These are phyloP conservation scores for Spicauda simplicius DNA, from an alignment of 2,888 invertebrate genomes.

Conservation along the genomic window DNA sequence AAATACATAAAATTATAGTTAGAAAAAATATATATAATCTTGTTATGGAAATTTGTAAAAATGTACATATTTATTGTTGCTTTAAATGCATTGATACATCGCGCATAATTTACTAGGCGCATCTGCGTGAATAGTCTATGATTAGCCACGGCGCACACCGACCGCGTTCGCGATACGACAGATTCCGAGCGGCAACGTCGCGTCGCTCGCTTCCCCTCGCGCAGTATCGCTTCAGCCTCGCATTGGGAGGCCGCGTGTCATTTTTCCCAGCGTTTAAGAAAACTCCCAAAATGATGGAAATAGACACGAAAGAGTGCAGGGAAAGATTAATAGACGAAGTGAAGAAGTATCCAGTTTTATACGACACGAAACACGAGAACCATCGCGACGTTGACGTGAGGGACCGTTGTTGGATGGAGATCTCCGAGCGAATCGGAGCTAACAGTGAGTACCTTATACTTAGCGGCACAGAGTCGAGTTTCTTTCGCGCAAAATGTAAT, in stretches of 20 bases:
- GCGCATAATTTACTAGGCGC: neutral
- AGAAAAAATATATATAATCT: too few species aligned
- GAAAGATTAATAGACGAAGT: slow-evolving; percentile 76
- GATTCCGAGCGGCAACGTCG: slow-evolving; percentile 64
- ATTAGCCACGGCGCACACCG: slow-evolving; percentile 65
- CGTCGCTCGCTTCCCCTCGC: slow-evolving; percentile 59
- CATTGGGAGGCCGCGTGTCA: slow-evolving; percentile 55
- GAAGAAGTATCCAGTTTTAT: slow-evolving; percentile 72
- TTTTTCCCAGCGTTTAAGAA: slow-evolving; percentile 3
- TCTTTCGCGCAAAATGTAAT: neutral
- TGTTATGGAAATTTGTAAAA: too few species aligned
- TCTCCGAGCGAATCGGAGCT: slow-evolving; percentile 68
- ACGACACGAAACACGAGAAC: slow-evolving; percentile 74
- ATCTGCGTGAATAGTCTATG: slow-evolving; percentile 40
- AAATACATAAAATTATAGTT: too few species aligned
- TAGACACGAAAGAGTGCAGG: slow-evolving; percentile 56
- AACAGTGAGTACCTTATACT: slow-evolving; percentile 60
- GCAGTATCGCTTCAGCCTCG: slow-evolving; percentile 69
- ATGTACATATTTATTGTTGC: too few species aligned
- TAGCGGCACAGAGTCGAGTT: slow-evolving; percentile 8
- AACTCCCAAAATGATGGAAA: slow-evolving; percentile 48
- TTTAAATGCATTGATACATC: neutral
- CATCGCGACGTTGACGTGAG: slow-evolving; percentile 74
- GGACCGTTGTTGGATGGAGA: slow-evolving; percentile 77
- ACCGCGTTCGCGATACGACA: slow-evolving; percentile 61